A percentile compares a stretch with the other conserved stretches of the same genome.
phyloP scores from a whole-genome alignment of 2,888 invertebrate genomes.

The Petrolisthes manimaculis region DNA sequence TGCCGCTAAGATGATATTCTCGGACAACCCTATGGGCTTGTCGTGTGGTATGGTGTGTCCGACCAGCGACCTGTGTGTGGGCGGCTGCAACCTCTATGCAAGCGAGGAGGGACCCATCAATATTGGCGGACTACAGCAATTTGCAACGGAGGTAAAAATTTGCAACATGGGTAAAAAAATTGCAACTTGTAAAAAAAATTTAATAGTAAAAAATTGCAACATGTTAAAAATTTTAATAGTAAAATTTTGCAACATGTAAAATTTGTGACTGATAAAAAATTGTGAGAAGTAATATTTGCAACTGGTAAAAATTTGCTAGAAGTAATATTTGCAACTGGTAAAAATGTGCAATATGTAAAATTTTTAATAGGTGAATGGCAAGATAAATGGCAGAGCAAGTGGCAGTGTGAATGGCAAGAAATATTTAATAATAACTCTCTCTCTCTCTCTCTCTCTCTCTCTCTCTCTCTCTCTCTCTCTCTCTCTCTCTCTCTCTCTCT shows the following conservation, averaged over 20 bases:
- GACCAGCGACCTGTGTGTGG: constrained; percentile 97
- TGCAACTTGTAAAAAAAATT: too few species aligned
- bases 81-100: constrained; percentile 96
- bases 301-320: too few species aligned
- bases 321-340: too few species aligned
- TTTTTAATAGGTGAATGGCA: too few species aligned
- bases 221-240: too few species aligned
- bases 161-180: too few species aligned
- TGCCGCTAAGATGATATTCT: constrained; percentile 87
- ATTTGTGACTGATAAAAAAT: too few species aligned
- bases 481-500: constrained; percentile 4
- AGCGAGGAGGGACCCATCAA: constrained; percentile 98
- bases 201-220: too few species aligned
- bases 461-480: constrained; percentile 1
- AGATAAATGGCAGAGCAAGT: too few species aligned
- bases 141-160: constrained; percentile 96
- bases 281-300: too few species aligned
- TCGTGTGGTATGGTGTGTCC: constrained; percentile 99
- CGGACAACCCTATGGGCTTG: constrained; percentile 95
- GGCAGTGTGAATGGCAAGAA: constrained; percentile 66
- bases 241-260: too few species aligned
- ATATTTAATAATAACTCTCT: neutral
- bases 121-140: constrained; percentile 98
- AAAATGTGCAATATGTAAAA: too few species aligned
- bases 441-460: neutral